Evolutionary conservation across 2,888 invertebrate species (phyloP), one percentile per base, ranked within the genome.

Genomic region (Megastigmus dorsalis): DNA sequence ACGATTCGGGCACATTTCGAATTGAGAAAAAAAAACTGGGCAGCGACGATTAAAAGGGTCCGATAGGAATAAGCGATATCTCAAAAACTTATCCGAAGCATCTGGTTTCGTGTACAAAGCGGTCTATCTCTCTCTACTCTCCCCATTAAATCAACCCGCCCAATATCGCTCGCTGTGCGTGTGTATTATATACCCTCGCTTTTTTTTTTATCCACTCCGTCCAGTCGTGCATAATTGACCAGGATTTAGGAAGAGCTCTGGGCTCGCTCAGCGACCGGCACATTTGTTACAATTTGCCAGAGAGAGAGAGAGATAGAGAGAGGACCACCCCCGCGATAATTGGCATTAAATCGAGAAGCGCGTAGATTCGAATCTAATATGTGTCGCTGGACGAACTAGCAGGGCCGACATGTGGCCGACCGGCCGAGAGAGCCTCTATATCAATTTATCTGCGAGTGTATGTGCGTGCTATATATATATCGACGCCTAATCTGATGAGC

Each of bases 261-360:
- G n/a, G n/a, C 26, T 33, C 48, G 13, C 33, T 13, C 18, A 45
- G 52, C 7, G 45, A 57, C 18, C n/a, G n/a, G 55, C 63, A 63
- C 75, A 79, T 85, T 85, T 82, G 82, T 82, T 81, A 80, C 82
- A 82, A 85, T 84, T 85, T 84, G 80, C 80, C 36, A 78, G 79
- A n/a, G n/a, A n/a, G n/a, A n/a, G n/a, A n/a, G n/a, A n/a, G n/a
- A n/a, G n/a, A n/a, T n/a, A n/a, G n/a, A n/a, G n/a, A n/a, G n/a
- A n/a, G 60, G 78, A 71, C 77, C 76, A 77, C 79, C 79, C 75
- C 74, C 75, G 68, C 65, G 78, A 80, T 84, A 85, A 85, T 85
- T 85, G 82, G 81, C 81, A 82, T 84, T 85, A 85, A 85, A 85
- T 84, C 82, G 84, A 79, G 73, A 74, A 65, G 78, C 79, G 26